phyloP scores from a whole-genome alignment of 1,140 invertebrate species.

The Leptinotarsa defecta region DNA sequence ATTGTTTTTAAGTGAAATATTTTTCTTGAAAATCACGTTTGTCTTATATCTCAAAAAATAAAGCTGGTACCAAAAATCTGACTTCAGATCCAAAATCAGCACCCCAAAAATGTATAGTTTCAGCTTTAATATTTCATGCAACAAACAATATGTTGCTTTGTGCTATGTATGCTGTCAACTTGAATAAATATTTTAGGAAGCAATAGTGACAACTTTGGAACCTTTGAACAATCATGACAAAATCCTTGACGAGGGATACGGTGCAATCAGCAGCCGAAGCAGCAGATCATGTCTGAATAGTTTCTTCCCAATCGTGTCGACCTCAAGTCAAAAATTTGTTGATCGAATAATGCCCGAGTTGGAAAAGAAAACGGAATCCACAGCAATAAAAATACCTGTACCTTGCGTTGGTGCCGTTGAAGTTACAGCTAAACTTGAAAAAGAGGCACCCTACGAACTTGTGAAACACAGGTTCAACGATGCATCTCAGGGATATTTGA shows the following conservation, averaged over 20 bases:
- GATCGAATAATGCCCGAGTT: constrained; percentile 95
- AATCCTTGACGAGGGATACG: constrained; percentile 77
- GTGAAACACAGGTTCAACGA: constrained; percentile 88
- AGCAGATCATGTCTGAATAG: constrained; percentile 94
- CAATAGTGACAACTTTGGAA: constrained; percentile 30
- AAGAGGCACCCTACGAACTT: constrained; percentile 78
- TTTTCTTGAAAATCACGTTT: no score
- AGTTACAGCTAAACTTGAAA: constrained; percentile 76
- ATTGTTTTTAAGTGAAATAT: no score
- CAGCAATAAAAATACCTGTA: constrained; percentile 84
- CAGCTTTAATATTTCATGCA: no score
- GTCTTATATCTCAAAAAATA: no score
- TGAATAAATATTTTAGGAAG: constrained; percentile 20
- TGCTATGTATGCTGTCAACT: no score
- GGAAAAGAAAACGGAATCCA: constrained; percentile 92
- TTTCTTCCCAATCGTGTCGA: constrained; percentile 91
- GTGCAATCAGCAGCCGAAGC: constrained; percentile 92
- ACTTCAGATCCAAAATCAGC: no score
- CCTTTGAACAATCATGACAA: constrained; percentile 31
- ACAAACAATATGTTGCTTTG: no score
- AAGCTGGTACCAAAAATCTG: no score
- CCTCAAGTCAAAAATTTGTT: constrained; percentile 97
- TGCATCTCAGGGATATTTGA: constrained; percentile 75
- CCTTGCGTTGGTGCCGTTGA: constrained; percentile 98
- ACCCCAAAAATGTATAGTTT: no score